Evolutionary conservation across 2,888 invertebrate species (phyloP), one percentile per base, ranked within the genome.

Genomic region (Rotaria socialis): DNA sequence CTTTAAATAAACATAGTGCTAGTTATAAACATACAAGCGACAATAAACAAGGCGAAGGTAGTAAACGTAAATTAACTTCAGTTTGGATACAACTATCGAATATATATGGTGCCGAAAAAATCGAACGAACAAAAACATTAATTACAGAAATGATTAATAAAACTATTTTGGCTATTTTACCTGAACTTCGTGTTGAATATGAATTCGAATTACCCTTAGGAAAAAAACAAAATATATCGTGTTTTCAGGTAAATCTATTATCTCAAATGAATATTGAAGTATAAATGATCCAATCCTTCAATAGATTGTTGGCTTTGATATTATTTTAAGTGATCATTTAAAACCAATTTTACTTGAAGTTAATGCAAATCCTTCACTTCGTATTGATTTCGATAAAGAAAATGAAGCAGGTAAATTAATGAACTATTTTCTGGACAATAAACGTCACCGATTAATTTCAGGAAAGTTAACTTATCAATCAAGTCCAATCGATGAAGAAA

Each of bases 301-400:
- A 3, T 89, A 92, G 92, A 92, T 92, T 85, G 89, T 92, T 86
- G 92, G 92, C 7, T 92, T 92, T 88, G 92, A 92, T 88, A 90
- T 92, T 41, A 88, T 92, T 58, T 88, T 92, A 16, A 88, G 90
- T 67, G 89, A 90, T 22, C 89, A 92, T 88, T 89, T 92, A 5
- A 89, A 90, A 58, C 92, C 92, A 0, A 89, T 92, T 58, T 89
- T 92, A 56, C 89, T 92, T 52, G 92, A 92, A 88, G 91, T 92
- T 27, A 92, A 92, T 88, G 90, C 92, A 22, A 92, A 91, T 87
- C 92, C 92, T 3, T 92, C 92, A 35, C 88, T 92, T n/a, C 89
- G 91, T 43, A 90, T 92, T 16, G 92, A 91, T 87, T 90, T 90
- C 86, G 91, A 91, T 88, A 89, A 89, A 41, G 90, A 80, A n/a